Base-by-base conservation (phyloP, 2,797 vertebrate genomes). In the Takifugu rubripes region DNA sequence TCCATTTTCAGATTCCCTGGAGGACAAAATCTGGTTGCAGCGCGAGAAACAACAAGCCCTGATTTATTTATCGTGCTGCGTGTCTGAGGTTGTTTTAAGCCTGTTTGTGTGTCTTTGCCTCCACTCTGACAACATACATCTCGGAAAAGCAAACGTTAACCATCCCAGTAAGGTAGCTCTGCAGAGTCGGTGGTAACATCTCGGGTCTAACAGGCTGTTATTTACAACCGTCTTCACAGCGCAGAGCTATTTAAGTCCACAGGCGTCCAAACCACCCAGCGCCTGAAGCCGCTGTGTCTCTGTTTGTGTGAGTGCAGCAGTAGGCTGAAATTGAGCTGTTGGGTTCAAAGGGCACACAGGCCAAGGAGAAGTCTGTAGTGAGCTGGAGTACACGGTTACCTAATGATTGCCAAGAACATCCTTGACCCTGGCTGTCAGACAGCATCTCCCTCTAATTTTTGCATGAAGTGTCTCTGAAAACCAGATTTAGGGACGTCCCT, bases 321-420 rank as follows among this genome's bases (percentile, higher is more conserved):
- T 65, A 55, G 55, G 70, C 70, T 79, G 79, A 82, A 85, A 88
- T 67, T 84, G 82, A 88, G 81, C 68, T 72, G 69, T 75, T 70
- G 47, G 60, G 72, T 74, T 84, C 74, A 72, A 67, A 69, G 83
- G 81, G 64, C 65, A 71, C 70, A 73, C 69, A 75, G 68, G 76
- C 77, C 70, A 66, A 78, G 26, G 43, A 63, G 52, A 74, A 33
- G 77, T 55, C 52, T 55, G 59, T 63, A 42, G 63, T 52, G 25
- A 49, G 52, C 24, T 33, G 49, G 62, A 36, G 9, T 54, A 24
- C 24, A 16, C 49, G 56, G 52, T 62, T 54, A 48, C 14, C 49
- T 29, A 43, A 16, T 5, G 36, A 40, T 10, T 68, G 76, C 73
- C 69, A 66, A 52, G 66, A 61, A 52, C 66, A 70, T 21, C 47